Evolutionary conservation across 2,113 vertebrate genomes (phyloP).

Genomic region (Charina bottae): DNA sequence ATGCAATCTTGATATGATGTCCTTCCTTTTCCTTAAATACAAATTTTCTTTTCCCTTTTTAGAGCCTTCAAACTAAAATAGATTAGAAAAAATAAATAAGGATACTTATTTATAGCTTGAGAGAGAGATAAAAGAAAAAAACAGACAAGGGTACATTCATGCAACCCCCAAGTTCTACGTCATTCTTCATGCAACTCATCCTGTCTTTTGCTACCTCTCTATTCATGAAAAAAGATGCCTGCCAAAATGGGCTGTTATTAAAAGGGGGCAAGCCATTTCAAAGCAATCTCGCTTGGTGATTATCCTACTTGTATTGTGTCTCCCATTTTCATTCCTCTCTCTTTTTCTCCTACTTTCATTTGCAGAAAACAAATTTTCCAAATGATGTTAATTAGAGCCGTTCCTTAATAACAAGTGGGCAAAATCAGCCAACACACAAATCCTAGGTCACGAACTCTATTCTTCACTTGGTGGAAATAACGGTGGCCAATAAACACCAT

Average conservation of each 20-base stretch:
- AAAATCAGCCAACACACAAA: slow-evolving; percentile 46
- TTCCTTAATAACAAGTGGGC: slow-evolving; percentile 50
- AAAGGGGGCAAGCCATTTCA: slow-evolving; percentile 3
- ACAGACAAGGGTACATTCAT: background rate
- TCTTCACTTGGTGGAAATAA: slow-evolving; percentile 49
- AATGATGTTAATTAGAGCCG: slow-evolving; percentile 57
- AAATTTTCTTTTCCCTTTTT: background rate
- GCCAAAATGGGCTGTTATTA: background rate
- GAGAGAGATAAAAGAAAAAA: background rate
- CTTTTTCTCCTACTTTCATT: slow-evolving; percentile 14
- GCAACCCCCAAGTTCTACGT: background rate
- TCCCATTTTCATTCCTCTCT: slow-evolving; percentile 21
- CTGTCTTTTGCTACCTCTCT: background rate
- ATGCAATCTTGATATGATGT: background rate
- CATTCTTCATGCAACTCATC: background rate
- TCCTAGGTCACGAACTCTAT: slow-evolving; percentile 42
- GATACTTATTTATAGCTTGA: background rate
- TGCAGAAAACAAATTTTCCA: slow-evolving; percentile 48
- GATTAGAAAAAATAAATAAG: background rate
- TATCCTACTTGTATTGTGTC: slow-evolving; percentile 42
- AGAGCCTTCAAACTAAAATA: background rate
- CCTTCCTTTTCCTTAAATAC: background rate
- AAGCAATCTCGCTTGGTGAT: slow-evolving; percentile 45
- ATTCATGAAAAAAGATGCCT: background rate
- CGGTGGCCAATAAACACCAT: slow-evolving; percentile 49